phyloP scores from a whole-genome alignment of 30 jellyfish, hydroid and myxozoan species.

The Aurelia coerulea region DNA sequence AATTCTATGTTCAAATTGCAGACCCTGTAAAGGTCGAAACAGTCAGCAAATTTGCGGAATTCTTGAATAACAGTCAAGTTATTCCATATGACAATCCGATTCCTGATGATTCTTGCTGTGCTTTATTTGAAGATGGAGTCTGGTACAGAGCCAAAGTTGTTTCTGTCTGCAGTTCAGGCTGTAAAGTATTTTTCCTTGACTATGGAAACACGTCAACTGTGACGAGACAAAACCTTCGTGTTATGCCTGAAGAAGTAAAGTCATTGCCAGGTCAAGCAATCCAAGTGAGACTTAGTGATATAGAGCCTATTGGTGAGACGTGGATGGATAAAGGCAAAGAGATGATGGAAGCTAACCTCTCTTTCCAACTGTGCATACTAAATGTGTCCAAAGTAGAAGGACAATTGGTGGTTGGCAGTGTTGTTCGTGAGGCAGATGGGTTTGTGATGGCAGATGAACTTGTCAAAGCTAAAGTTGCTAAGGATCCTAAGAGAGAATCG shows the following conservation, averaged over 20 bases:
- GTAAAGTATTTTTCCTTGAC: conserved; percentile 72
- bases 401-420: background rate
- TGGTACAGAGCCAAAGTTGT: conserved; percentile 75
- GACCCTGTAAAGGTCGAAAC: conserved; percentile 24
- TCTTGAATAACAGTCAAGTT: background rate
- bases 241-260: conserved; percentile 63
- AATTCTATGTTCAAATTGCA: conserved; percentile 56
- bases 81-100: conserved; percentile 20
- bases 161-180: background rate
- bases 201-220: conserved; percentile 80
- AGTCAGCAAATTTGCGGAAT: conserved; percentile 30
- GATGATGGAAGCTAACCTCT: conserved; percentile 18
- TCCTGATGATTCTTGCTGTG: conserved; percentile 52
- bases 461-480: conserved; percentile 28
- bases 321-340: conserved; percentile 42
- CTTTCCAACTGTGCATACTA: conserved; percentile 38
- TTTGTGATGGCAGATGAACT: conserved; percentile 9
- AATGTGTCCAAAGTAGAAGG: background rate
- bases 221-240: conserved; percentile 14
- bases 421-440: conserved; percentile 18
- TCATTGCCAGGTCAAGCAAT: conserved; percentile 58
- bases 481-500: background rate
- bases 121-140: conserved; percentile 52
- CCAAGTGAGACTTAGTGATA: conserved; percentile 19
- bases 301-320: conserved; percentile 21